These are phyloP conservation scores for Drosophila meridiana DNA, from an alignment of 2,888 invertebrate genomes.

Conservation along the genomic window DNA sequence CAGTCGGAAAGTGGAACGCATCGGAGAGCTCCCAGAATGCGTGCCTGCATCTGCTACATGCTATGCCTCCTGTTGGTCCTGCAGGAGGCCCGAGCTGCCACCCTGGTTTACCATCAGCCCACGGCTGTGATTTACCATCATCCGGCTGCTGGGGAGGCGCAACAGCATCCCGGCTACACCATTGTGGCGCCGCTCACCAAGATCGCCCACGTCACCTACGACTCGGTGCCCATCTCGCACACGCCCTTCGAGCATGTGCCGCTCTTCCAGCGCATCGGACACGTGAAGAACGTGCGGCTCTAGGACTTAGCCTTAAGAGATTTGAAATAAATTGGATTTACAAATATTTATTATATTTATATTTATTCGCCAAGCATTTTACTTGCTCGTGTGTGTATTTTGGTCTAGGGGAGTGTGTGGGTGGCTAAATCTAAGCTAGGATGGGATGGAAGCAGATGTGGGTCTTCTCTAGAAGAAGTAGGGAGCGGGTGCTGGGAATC, in stretches of 20 bases:
- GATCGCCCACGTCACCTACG: constrained; percentile 78
- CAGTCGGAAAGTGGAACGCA: constrained; percentile 27
- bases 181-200: constrained; percentile 76
- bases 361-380: constrained; percentile 57
- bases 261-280: constrained; percentile 76
- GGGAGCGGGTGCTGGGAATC: constrained; percentile 62
- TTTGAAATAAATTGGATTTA: constrained; percentile 30
- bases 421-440: constrained; percentile 25
- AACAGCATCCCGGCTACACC: constrained; percentile 71
- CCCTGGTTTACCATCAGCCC: constrained; percentile 49
- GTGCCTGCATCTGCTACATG: not conserved
- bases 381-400: constrained; percentile 40
- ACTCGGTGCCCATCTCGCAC: constrained; percentile 74
- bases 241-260: constrained; percentile 75
- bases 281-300: constrained; percentile 51
- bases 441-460: not conserved
- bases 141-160: constrained; percentile 23
- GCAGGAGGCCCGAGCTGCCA: constrained; percentile 25
- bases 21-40: constrained; percentile 34
- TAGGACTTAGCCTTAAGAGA: not conserved
- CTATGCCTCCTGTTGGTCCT: constrained; percentile 13
- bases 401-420: constrained; percentile 29
- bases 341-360: constrained; percentile 41
- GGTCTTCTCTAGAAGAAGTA: constrained; percentile 60
- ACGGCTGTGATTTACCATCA: constrained; percentile 57